Percentiles rank a stretch among this genome's conserved stretches.
Evolutionary conservation across 2,113 vertebrate species (phyloP).

Genomic region (Catharus fuscescens): DNA sequence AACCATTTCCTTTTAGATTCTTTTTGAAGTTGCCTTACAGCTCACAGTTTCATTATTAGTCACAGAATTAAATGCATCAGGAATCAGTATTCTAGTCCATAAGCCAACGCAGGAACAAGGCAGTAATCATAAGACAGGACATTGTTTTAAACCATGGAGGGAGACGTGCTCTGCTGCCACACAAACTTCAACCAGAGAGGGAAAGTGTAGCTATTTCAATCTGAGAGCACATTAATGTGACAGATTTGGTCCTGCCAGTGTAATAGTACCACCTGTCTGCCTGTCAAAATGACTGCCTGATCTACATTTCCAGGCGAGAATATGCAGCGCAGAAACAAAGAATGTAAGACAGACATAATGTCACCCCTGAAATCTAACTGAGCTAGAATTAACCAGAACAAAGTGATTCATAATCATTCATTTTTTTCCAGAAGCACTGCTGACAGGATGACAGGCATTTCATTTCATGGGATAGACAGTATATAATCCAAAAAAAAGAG

Average conservation of each 20-base stretch:
- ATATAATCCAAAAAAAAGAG: background rate
- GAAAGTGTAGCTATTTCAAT: background rate
- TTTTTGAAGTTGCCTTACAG: background rate
- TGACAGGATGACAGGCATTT: constrained; percentile 45
- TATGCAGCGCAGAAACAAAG: background rate
- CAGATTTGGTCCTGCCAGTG: background rate
- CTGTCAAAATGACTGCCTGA: constrained; percentile 41
- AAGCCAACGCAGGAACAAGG: background rate
- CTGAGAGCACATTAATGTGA: background rate
- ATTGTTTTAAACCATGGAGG: background rate
- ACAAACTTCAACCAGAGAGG: background rate
- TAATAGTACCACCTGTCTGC: constrained; percentile 43
- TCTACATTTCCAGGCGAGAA: background rate
- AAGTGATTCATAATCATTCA: constrained; percentile 4
- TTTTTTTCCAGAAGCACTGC: constrained; percentile 19
- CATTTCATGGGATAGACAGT: background rate
- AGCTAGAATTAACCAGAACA: constrained; percentile 38
- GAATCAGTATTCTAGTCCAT: background rate
- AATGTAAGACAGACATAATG: constrained; percentile 5
- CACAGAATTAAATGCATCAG: background rate
- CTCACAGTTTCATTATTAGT: background rate
- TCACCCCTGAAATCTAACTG: background rate
- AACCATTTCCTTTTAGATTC: background rate
- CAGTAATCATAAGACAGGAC: background rate
- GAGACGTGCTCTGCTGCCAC: background rate